Percentiles rank a stretch among this genome's conserved stretches.
Evolutionary conservation across 2,888 invertebrate genomes (phyloP).

Genomic region (Campopleginae sp.): DNA sequence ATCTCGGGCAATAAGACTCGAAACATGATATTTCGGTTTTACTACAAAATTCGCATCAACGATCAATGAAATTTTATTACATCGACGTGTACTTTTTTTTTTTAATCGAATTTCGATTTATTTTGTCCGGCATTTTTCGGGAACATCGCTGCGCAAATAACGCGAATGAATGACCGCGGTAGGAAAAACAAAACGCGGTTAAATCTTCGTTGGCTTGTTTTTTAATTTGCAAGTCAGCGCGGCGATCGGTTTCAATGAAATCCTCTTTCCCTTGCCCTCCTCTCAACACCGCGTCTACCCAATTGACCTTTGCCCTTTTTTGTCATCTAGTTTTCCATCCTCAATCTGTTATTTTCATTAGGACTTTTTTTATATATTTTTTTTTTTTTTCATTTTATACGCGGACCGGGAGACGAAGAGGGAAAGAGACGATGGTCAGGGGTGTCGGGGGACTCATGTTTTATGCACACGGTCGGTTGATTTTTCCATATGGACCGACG

Average conservation of each 20-base stretch:
- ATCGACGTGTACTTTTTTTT: too few relatives aligned
- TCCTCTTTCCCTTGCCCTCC: neutral
- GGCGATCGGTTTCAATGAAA: slow-evolving; percentile 24
- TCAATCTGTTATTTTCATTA: slow-evolving; percentile 71
- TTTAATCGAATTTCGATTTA: neutral
- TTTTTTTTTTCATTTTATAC: slow-evolving; percentile 70
- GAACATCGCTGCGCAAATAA: slow-evolving; percentile 15
- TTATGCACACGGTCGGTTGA: slow-evolving; percentile 74
- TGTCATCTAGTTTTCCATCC: slow-evolving; percentile 34
- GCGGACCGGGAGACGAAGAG: slow-evolving; percentile 22
- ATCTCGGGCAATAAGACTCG: slow-evolving; percentile 26
- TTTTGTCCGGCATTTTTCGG: slow-evolving; percentile 26
- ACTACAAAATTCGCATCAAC: neutral
- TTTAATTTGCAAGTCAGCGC: slow-evolving; percentile 43
- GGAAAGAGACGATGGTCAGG: neutral
- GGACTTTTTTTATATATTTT: slow-evolving; percentile 35
- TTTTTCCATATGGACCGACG: slow-evolving; percentile 67
- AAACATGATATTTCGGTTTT: slow-evolving; percentile 51
- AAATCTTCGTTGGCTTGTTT: slow-evolving; percentile 54
- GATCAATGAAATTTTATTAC: too few relatives aligned
- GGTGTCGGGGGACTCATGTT: slow-evolving; percentile 72
- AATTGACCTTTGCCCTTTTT: slow-evolving; percentile 53
- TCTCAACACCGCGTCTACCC: slow-evolving; percentile 16
- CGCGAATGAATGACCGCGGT: slow-evolving; percentile 31
- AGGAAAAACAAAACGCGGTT: slow-evolving; percentile 24